phyloP scores from a whole-genome alignment of 2,797 vertebrate genomes.

The Oophaga sylvatica region DNA sequence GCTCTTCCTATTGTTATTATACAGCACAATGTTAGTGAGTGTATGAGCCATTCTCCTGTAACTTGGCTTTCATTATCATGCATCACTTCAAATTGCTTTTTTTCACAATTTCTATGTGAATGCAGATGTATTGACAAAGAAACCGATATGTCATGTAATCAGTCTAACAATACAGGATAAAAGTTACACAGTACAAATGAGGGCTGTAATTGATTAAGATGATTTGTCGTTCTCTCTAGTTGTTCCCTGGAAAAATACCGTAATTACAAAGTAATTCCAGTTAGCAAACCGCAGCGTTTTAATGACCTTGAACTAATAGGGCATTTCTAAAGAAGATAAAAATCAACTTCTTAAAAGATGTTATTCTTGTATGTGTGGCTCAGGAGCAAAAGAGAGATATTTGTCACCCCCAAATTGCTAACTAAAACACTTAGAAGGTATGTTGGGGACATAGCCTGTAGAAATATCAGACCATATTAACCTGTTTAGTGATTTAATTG shows the following conservation, averaged over 20 bases:
- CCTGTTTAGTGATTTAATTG: no score
- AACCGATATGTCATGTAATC: slow-evolving; percentile 42
- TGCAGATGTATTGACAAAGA: slow-evolving; percentile 61
- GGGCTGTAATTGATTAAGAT: slow-evolving; percentile 59
- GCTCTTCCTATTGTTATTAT: slow-evolving; percentile 51
- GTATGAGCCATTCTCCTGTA: slow-evolving; percentile 34
- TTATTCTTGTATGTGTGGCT: slow-evolving; percentile 17
- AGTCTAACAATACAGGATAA: slow-evolving; percentile 55
- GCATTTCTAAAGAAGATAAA: slow-evolving; percentile 49
- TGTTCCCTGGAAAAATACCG: slow-evolving; percentile 53
- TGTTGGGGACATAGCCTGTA: no score
- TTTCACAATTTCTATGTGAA: slow-evolving; percentile 52
- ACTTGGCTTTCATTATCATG: slow-evolving; percentile 5
- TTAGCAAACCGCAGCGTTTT: slow-evolving; percentile 52
- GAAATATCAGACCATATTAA: no score
- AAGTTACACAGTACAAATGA: slow-evolving; percentile 43
- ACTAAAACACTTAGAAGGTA: no score
- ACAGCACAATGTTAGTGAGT: slow-evolving; percentile 24
- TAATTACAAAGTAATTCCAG: slow-evolving; percentile 59
- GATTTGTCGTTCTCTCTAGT: slow-evolving; percentile 47
- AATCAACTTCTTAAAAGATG: slow-evolving; percentile 41
- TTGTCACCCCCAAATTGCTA: no score
- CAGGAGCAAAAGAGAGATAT: not conserved
- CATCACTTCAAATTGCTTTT: slow-evolving; percentile 57
- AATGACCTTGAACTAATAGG: slow-evolving; percentile 51